Evolutionary conservation across 1,140 invertebrate genomes (phyloP), one percentile per base, ranked within the genome.

Genomic region (Cotesia glomerata): DNA sequence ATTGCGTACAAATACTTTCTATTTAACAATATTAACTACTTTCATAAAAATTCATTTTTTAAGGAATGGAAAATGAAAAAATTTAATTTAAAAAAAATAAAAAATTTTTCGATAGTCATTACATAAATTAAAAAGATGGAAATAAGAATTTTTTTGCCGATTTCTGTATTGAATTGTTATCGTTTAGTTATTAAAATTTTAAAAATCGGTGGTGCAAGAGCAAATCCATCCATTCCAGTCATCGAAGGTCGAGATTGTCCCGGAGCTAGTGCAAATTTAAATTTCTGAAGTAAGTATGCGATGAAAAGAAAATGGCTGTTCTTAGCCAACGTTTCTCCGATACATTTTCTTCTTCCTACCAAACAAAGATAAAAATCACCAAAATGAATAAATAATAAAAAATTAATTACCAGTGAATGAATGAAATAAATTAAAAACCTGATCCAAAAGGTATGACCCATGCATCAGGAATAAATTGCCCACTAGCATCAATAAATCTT

Each of bases 371-470:
- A 58, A 64, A 54, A 14, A 34, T 45, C 26, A 26, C 26, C 26
- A 0, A 3, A 16, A 61, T 34, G 56, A 16, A 58, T 67, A 9
- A 64, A 52, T 62, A 8, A 45, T n/a, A 4, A 7, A 56, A 45
- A 51, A 59, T 63, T 45, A 71, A 54, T 71, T 2, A 14, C 66
- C 58, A 63, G 51, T 16, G 26, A 39, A 72, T n/a, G 5, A 74
- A 71, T 72, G 51, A 64, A 35, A 34, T 67, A 45, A 9, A 14
- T 35, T 49, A 69, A 45, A 73, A 77, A 90, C 90, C 90, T 59
- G 84, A 79, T 49, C 89, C 89, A 79, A 90, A 91, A 9, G 87
- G 77, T 5, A 89, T 80, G 4, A 90, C 77, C 81, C 86, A 86
- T 13, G 88, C 82, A 69, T 88, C 85, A 4, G 84, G 81, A 5